A percentile compares a stretch with the other conserved stretches of the same genome.
Conservation (phyloP, 1,140 invertebrate genomes). For the Drosophila carrolli region DNA sequence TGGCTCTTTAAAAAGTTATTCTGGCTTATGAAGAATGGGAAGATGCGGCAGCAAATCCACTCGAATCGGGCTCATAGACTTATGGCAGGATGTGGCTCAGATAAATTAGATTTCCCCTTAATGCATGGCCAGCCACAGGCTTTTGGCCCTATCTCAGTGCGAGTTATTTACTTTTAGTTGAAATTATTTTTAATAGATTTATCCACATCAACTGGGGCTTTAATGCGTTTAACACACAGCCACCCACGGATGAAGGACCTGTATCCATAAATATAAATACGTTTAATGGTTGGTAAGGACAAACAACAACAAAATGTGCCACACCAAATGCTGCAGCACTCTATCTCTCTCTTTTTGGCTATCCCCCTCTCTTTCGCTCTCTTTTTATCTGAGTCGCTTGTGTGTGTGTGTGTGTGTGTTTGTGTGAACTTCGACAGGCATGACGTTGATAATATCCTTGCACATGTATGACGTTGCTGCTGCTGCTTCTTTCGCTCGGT, state of each 20-base stretch:
- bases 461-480: constrained; percentile 78
- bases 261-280: constrained; percentile 69
- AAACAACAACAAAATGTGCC: constrained; percentile 61
- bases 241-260: constrained; percentile 21
- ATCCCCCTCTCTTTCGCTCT: neutral
- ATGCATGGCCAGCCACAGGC: constrained; percentile 60
- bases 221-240: constrained; percentile 59
- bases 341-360: constrained; percentile 7
- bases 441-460: constrained; percentile 83
- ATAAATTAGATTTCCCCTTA: constrained; percentile 68
- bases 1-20: constrained; percentile 16
- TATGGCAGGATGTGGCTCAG: constrained; percentile 36
- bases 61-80: constrained; percentile 1
- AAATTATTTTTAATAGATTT: constrained; percentile 76
- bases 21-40: constrained; percentile 2
- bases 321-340: constrained; percentile 33
- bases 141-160: neutral
- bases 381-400: constrained; percentile 7
- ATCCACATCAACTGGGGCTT: constrained; percentile 52
- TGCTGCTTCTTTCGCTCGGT: constrained; percentile 38
- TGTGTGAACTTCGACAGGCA: constrained; percentile 67
- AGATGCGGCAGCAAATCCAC: constrained; percentile 3
- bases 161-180: constrained; percentile 60
- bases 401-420: constrained; percentile 19
- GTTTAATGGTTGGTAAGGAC: constrained; percentile 67